Conservation (phyloP, 2,113 vertebrate species). For the Prunella fulvescens region DNA sequence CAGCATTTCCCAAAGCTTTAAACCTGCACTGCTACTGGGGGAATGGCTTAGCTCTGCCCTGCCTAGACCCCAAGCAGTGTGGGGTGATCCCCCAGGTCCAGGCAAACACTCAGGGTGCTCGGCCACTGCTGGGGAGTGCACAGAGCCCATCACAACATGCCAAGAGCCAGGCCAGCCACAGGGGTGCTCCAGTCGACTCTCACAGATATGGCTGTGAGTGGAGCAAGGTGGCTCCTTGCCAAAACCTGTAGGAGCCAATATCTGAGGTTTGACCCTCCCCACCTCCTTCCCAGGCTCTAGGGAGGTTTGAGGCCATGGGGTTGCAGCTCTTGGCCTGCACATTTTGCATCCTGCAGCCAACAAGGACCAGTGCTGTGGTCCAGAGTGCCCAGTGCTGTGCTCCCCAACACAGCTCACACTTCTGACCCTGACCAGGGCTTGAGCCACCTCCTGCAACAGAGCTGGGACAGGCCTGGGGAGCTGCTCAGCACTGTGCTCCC, state of each 20-base stretch:
- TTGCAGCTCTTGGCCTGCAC: not conserved
- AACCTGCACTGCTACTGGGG: not conserved
- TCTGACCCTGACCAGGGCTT: not conserved
- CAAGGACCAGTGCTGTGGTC: too few relatives aligned
- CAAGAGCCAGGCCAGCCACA: accelerated
- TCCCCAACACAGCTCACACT: not conserved
- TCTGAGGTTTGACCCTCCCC: not conserved
- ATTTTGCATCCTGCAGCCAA: not conserved
- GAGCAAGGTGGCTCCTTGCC: accelerated
- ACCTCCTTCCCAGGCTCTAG: not conserved
- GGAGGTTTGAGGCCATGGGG: not conserved
- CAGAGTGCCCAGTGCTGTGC: accelerated
- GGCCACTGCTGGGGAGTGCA: not conserved
- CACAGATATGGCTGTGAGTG: accelerated
- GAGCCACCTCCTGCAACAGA: not conserved
- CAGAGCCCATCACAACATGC: accelerated
- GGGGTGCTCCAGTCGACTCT: accelerated
- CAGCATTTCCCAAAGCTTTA: not conserved
- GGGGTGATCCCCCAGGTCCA: not conserved
- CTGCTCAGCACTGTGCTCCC: not conserved
- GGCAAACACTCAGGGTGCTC: not conserved
- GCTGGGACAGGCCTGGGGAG: not conserved
- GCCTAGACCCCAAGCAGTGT: too few relatives aligned
- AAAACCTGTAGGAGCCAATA: not conserved
- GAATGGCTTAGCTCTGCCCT: not conserved